phyloP scores from a whole-genome alignment of 1,140 invertebrate genomes.

The Pteromalus puparum region DNA sequence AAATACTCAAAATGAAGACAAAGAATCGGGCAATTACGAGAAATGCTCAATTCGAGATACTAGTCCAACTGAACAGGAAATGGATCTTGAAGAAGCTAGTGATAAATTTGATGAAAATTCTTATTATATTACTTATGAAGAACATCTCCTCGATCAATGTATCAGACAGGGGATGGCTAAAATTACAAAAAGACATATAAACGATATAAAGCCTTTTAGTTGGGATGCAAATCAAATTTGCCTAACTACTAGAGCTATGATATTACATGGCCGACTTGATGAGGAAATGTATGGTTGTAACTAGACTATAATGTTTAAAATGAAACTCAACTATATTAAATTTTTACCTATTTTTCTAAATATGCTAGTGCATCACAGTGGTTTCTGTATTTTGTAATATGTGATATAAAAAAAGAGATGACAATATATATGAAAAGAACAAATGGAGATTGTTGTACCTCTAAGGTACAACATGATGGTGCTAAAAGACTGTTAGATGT shows the following conservation, averaged over 20 bases:
- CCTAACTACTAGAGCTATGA: conserved; percentile 46
- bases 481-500: not conserved
- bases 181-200: conserved; percentile 45
- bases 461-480: not conserved
- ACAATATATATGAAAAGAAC: not conserved
- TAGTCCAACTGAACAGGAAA: not conserved
- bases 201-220: conserved; percentile 50
- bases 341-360: not conserved
- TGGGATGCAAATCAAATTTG: conserved; percentile 49
- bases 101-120: conserved; percentile 23
- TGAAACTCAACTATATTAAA: not conserved
- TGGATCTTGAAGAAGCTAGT: conserved; percentile 16
- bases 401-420: conserved; percentile 1
- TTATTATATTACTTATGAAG: conserved; percentile 43
- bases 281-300: not conserved
- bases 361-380: not conserved
- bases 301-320: not conserved
- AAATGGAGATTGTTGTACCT: not conserved
- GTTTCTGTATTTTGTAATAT: not conserved
- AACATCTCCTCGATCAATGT: conserved; percentile 49
- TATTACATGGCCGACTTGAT: conserved; percentile 14
- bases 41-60: not conserved
- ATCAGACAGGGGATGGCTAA: conserved; percentile 50
- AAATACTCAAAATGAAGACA: not conserved
- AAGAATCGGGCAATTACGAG: not conserved